A percentile compares a stretch with the other conserved stretches of the same genome.
These are phyloP conservation scores for Drosophila mettleri DNA, from an alignment of 2,888 invertebrate genomes.

Conservation along the genomic window DNA sequence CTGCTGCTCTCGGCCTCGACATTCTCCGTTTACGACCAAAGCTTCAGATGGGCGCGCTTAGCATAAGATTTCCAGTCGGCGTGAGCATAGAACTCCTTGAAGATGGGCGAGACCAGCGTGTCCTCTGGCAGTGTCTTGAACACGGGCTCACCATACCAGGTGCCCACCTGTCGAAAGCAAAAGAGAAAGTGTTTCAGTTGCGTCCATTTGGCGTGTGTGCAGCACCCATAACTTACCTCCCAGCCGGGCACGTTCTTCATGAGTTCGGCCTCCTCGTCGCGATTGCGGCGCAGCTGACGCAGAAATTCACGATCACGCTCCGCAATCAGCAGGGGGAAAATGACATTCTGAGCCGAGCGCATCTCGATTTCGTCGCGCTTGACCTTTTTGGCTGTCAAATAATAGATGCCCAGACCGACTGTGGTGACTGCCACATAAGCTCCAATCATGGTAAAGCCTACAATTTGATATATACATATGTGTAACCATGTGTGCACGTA, in stretches of 20 bases:
- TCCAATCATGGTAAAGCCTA: slow-evolving; percentile 88
- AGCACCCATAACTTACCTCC: slow-evolving; percentile 87
- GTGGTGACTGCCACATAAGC: slow-evolving; percentile 87
- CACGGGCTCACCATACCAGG: slow-evolving; percentile 93
- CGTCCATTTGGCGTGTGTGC: not conserved
- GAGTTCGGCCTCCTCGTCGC: slow-evolving; percentile 93
- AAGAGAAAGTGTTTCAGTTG: not conserved
- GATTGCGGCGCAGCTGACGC: slow-evolving; percentile 91
- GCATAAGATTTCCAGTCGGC: slow-evolving; percentile 86
- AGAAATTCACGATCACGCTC: slow-evolving; percentile 94
- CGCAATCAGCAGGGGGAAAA: slow-evolving; percentile 91
- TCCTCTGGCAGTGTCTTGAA: slow-evolving; percentile 90
- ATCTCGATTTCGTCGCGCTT: slow-evolving; percentile 89
- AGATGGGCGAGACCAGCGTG: slow-evolving; percentile 87
- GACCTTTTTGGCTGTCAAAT: slow-evolving; percentile 86
- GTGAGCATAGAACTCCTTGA: slow-evolving; percentile 91
- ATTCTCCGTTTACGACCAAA: slow-evolving; percentile 86
- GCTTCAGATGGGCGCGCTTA: slow-evolving; percentile 86
- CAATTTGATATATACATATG: too few relatives aligned
- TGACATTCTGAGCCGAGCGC: slow-evolving; percentile 91
- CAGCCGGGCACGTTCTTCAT: slow-evolving; percentile 97
- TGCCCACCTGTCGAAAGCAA: slow-evolving; percentile 87
- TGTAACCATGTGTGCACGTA: not conserved
- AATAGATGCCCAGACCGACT: slow-evolving; percentile 87
- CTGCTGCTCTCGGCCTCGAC: not conserved